A percentile compares a stretch with the other conserved stretches of the same genome.
These are phyloP conservation scores for Trissoscelio sp. DNA, from an alignment of 2,888 invertebrate genomes.

Conservation along the genomic window DNA sequence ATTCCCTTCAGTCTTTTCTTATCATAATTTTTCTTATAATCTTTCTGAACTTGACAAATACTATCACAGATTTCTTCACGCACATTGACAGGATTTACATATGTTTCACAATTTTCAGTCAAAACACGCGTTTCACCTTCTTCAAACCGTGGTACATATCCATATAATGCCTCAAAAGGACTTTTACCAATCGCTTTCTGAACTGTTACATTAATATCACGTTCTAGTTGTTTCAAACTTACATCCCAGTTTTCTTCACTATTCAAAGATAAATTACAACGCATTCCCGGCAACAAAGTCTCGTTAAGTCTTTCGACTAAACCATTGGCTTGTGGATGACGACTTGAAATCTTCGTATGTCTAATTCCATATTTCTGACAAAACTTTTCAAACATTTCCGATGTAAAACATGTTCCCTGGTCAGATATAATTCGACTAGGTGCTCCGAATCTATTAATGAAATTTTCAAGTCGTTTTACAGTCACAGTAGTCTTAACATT, in stretches of 20 bases:
- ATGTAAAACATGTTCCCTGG: not conserved
- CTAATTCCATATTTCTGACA: constrained; percentile 54
- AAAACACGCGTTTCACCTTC: constrained; percentile 11
- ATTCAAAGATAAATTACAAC: not conserved
- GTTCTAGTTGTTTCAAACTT: constrained; percentile 14
- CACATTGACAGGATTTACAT: not conserved
- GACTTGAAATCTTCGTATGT: constrained; percentile 58
- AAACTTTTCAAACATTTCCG: constrained; percentile 29
- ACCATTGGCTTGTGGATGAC: constrained; percentile 65
- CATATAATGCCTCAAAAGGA: constrained; percentile 42
- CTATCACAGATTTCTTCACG: not conserved
- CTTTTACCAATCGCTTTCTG: constrained; percentile 30
- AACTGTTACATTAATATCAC: constrained; percentile 34
- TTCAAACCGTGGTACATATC: constrained; percentile 35
- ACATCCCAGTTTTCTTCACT: constrained; percentile 27
- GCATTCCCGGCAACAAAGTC: constrained; percentile 45
- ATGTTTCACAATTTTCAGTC: constrained; percentile 29
- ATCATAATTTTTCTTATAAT: not conserved
- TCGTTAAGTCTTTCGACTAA: constrained; percentile 49
- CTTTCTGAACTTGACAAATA: not conserved
- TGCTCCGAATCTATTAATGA: constrained; percentile 58
- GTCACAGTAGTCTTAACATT: constrained; percentile 27
- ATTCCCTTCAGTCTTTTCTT: not conserved
- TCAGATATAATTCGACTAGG: constrained; percentile 18
- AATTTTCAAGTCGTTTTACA: constrained; percentile 40